These are phyloP conservation scores for Drosophila varians DNA, from an alignment of 1,140 invertebrate species.

Conservation along the genomic window DNA sequence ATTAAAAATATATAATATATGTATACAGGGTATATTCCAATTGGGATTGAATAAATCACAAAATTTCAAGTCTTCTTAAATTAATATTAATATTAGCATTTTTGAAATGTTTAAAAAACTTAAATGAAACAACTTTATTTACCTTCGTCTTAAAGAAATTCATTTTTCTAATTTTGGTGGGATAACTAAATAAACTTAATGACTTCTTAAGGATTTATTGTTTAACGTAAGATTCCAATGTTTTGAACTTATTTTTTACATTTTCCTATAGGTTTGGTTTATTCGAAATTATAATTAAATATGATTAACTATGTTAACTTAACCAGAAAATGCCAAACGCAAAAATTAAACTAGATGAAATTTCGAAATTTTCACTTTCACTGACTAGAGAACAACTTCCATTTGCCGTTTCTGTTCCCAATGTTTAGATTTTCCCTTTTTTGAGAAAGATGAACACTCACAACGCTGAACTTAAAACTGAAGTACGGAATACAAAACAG, in stretches of 20 bases:
- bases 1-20: neutral
- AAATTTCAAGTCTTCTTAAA: neutral
- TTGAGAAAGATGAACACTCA: neutral
- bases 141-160: neutral
- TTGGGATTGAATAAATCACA: neutral
- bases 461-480: constrained; percentile 39
- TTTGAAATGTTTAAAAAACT: too few relatives aligned
- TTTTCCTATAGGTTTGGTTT: constrained; percentile 4
- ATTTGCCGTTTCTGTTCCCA: neutral
- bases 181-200: neutral
- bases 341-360: constrained; percentile 17
- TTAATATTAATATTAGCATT: neutral
- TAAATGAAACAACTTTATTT: neutral
- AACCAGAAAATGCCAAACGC: constrained; percentile 33
- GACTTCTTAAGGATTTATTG: constrained; percentile 1
- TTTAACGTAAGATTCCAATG: neutral
- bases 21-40: neutral
- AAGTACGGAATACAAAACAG: constrained; percentile 18
- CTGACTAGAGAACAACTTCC: constrained; percentile 54
- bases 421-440: neutral
- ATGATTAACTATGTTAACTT: constrained; percentile 11
- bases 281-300: constrained; percentile 28
- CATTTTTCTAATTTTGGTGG: neutral
- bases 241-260: neutral
- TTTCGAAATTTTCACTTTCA: constrained; percentile 29